phyloP scores from a whole-genome alignment of 2,113 vertebrate genomes.

The Anthoscopus minutus region DNA sequence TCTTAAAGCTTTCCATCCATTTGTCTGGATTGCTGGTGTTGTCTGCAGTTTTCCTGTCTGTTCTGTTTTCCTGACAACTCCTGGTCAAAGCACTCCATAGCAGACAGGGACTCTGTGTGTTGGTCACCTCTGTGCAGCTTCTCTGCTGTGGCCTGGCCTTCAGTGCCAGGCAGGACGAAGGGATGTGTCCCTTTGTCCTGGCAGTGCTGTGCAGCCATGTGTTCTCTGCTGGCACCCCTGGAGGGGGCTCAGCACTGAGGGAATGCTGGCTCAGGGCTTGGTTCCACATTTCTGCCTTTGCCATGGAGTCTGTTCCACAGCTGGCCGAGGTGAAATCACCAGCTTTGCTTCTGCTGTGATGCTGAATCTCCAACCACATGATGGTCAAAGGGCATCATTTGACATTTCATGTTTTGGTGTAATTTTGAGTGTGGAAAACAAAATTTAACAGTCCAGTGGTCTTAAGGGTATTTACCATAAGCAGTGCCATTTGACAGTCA shows the following conservation, averaged over 20 bases:
- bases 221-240: background rate
- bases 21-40: background rate
- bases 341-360: background rate
- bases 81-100: background rate
- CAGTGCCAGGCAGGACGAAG: background rate
- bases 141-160: background rate
- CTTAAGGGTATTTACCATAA: background rate
- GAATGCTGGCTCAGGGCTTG: background rate
- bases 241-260: background rate
- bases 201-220: background rate
- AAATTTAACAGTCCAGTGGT: background rate
- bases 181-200: background rate
- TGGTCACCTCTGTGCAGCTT: background rate
- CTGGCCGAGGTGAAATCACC: background rate
- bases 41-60: background rate
- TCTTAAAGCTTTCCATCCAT: background rate
- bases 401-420: background rate
- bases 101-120: background rate
- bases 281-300: fast-evolving
- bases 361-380: background rate
- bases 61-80: background rate
- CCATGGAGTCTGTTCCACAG: background rate
- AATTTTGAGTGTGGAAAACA: background rate
- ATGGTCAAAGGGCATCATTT: background rate
- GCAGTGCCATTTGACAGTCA: background rate